A percentile compares a stretch with the other conserved stretches of the same genome.
Conservation (phyloP, 2,797 vertebrate genomes). For the Neopelma chrysocephalum region DNA sequence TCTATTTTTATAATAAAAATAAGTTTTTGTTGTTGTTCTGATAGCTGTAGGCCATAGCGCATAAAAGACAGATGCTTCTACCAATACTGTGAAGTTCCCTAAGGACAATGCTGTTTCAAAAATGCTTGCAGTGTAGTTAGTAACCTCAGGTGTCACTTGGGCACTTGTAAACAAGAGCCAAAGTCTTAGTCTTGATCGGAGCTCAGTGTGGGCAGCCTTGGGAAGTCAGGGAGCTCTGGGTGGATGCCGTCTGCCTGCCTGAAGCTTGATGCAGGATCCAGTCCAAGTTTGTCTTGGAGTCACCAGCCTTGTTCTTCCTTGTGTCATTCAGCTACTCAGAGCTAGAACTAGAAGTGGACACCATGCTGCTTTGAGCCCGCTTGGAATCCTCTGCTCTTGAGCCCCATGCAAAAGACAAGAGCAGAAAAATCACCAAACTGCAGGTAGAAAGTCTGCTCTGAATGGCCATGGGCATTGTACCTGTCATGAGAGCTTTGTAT, state of each 20-base stretch:
- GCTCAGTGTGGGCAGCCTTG: not conserved
- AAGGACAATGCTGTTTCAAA: not conserved
- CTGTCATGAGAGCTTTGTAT: not conserved
- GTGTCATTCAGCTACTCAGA: not conserved
- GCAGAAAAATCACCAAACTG: not conserved
- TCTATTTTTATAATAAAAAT: not conserved
- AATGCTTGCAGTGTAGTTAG: not conserved
- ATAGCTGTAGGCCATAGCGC: not conserved
- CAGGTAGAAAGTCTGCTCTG: not conserved
- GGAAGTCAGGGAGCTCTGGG: not conserved
- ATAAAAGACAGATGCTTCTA: not conserved
- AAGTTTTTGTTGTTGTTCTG: not conserved
- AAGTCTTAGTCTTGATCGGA: not conserved
- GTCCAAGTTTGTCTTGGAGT: not conserved
- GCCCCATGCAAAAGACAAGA: not conserved
- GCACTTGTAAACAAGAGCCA: not conserved
- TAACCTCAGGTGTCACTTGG: not conserved
- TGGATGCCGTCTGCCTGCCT: not conserved
- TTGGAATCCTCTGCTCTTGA: not conserved
- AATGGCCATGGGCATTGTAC: not conserved
- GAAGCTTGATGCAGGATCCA: not conserved
- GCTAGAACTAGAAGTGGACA: not conserved
- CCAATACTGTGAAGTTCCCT: not conserved
- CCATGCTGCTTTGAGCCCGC: accelerated
- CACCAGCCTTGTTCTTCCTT: not conserved